Evolutionary conservation across 2,888 invertebrate genomes (phyloP).

Genomic region (Polymixis lichenea): DNA sequence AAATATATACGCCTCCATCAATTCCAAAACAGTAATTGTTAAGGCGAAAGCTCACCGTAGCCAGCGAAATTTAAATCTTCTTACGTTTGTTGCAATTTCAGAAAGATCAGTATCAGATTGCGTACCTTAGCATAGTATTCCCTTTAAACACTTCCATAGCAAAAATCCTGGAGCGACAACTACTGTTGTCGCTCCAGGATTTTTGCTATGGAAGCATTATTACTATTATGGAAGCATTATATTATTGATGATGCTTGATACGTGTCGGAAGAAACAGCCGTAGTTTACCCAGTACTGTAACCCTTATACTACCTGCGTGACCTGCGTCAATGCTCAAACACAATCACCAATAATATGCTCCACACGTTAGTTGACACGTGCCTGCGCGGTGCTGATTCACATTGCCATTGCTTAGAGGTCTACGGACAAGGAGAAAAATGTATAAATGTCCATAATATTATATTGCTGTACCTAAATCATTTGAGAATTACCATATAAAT

Average conservation of each 20-base stretch:
- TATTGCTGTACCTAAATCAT: constrained; percentile 14
- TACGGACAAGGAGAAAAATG: constrained; percentile 47
- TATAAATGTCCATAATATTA: constrained; percentile 13
- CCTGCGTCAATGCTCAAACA: constrained; percentile 27
- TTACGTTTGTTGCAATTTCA: too few relatives aligned
- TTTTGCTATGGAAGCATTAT: too few relatives aligned
- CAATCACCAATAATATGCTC: constrained; percentile 45
- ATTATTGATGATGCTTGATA: neutral
- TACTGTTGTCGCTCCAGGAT: too few relatives aligned
- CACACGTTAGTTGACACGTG: constrained; percentile 53
- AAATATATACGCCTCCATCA: too few relatives aligned
- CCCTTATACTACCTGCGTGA: constrained; percentile 16
- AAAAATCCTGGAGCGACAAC: neutral
- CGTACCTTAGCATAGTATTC: too few relatives aligned
- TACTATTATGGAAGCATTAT: too few relatives aligned
- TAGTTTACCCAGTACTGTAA: constrained; percentile 23
- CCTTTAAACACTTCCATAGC: neutral
- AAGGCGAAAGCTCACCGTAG: too few relatives aligned
- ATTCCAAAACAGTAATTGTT: too few relatives aligned
- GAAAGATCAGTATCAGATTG: too few relatives aligned
- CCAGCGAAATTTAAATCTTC: too few relatives aligned
- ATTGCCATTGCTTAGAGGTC: constrained; percentile 37
- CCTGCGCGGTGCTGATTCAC: constrained; percentile 38
- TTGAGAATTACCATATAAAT: constrained; percentile 18
- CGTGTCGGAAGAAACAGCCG: constrained; percentile 13